Conservation (phyloP, 2,888 invertebrate genomes). For the Heliconius erato region DNA sequence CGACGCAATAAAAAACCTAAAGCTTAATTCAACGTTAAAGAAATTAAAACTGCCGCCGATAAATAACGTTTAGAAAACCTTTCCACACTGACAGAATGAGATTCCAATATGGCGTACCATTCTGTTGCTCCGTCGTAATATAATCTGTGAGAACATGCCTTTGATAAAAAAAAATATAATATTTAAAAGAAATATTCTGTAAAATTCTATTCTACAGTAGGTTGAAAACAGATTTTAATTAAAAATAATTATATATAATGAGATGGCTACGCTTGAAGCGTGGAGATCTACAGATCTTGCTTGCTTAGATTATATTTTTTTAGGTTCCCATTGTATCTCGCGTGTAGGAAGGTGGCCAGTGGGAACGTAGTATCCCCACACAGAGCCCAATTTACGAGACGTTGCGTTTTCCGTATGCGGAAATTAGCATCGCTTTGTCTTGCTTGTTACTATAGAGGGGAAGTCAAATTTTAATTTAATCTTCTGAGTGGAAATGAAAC, state of each 20-base stretch:
- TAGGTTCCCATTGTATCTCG: too few species aligned
- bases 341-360: not conserved
- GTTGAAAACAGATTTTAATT: constrained; percentile 28
- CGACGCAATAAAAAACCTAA: constrained; percentile 79
- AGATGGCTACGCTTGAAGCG: constrained; percentile 29
- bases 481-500: not conserved
- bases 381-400: not conserved
- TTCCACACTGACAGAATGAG: constrained; percentile 34
- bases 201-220: constrained; percentile 49
- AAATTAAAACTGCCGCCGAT: constrained; percentile 28
- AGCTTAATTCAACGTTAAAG: constrained; percentile 51
- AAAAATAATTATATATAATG: constrained; percentile 33
- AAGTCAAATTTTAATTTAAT: not conserved
- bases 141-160: constrained; percentile 61
- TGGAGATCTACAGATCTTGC: constrained; percentile 16
- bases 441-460: not conserved
- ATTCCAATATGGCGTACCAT: constrained; percentile 33
- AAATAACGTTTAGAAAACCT: constrained; percentile 34
- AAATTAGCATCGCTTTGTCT: not conserved
- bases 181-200: constrained; percentile 50
- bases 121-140: constrained; percentile 47
- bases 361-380: not conserved
- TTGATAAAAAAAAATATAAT: constrained; percentile 52
- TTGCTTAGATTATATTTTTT: not conserved
- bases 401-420: not conserved